These are phyloP conservation scores for Theonella swinhoei DNA, from an alignment of 37 sponge, comb jelly and placozoan species.

Conservation along the genomic window DNA sequence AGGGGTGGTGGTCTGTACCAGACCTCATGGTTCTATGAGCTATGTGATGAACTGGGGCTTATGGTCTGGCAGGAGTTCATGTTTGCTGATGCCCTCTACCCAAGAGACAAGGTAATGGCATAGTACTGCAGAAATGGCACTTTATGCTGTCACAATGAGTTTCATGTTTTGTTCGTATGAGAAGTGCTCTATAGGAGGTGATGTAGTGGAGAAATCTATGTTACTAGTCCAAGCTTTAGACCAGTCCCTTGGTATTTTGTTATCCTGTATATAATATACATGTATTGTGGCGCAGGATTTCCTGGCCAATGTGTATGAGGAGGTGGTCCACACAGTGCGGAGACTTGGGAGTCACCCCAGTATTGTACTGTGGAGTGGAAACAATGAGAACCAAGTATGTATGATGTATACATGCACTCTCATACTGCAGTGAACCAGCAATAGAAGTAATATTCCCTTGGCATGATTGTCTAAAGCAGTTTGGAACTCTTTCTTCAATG, in stretches of 20 bases:
- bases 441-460: too few relatives aligned
- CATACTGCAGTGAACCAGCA: too few relatives aligned
- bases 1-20: conserved; percentile 99
- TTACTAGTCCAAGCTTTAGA: too few relatives aligned
- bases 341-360: conserved; percentile 83
- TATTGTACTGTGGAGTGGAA: conserved; percentile 96
- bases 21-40: conserved; percentile 88
- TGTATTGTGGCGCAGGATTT: conserved; percentile 61
- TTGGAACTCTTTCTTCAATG: too few relatives aligned
- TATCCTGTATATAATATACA: too few relatives aligned
- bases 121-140: too few relatives aligned
- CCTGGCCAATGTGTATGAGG: conserved; percentile 77
- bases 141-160: neutral
- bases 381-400: conserved; percentile 96
- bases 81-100: conserved; percentile 96
- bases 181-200: too few relatives aligned
- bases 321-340: conserved; percentile 74
- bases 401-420: neutral
- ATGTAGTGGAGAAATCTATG: too few relatives aligned
- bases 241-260: too few relatives aligned
- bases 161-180: too few relatives aligned
- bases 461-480: too few relatives aligned
- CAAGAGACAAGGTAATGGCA: conserved; percentile 76
- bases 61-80: conserved; percentile 99
- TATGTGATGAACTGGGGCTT: conserved; percentile 91